phyloP scores from a whole-genome alignment of 2,797 vertebrate species.

The Picus viridis region DNA sequence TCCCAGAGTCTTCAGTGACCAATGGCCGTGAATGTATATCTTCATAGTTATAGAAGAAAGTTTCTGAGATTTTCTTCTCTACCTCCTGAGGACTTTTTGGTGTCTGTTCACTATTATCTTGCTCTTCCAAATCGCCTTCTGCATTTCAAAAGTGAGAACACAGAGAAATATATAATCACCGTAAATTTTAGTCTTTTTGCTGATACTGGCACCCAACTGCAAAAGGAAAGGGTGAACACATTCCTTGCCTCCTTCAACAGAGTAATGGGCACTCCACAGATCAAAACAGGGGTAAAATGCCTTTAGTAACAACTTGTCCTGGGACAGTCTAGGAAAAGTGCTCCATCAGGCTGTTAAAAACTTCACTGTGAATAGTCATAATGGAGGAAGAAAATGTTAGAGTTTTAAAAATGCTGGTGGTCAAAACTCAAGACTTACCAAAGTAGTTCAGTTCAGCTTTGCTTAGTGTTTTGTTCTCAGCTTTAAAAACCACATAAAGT shows the following conservation, averaged over 20 bases:
- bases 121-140: not conserved
- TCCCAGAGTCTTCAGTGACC: conserved; percentile 78
- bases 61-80: conserved; percentile 74
- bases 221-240: not conserved
- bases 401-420: not conserved
- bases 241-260: not conserved
- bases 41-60: conserved; percentile 81
- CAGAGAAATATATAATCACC: not conserved
- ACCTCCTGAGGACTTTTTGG: conserved; percentile 6
- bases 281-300: not conserved
- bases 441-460: not conserved
- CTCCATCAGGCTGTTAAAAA: not conserved
- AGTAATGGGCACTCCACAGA: not conserved
- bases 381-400: not conserved
- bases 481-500: not conserved
- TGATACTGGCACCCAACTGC: not conserved
- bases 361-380: not conserved
- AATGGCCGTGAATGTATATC: conserved; percentile 82
- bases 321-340: not conserved
- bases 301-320: not conserved
- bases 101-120: not conserved
- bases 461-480: not conserved
- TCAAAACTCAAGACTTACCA: not conserved
- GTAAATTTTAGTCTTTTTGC: not conserved
- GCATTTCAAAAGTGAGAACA: conserved; percentile 16